Percentiles rank a stretch among this genome's conserved stretches.
These are phyloP conservation scores for Pilophorus perplexus DNA, from an alignment of 2,888 invertebrate genomes.

Conservation along the genomic window DNA sequence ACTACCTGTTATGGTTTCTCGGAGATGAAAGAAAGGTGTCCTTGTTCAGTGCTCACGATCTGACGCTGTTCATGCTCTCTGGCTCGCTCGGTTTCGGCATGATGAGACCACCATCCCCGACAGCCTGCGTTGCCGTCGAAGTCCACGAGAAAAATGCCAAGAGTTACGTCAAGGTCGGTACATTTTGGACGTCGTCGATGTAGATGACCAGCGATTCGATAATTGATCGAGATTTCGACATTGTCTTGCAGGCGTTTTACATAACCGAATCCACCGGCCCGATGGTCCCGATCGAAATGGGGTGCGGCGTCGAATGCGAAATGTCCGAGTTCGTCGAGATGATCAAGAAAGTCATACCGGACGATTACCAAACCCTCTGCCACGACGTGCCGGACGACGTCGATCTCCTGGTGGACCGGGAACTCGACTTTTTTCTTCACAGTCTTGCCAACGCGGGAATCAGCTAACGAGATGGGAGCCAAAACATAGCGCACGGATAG, in stretches of 20 bases:
- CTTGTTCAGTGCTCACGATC: slow-evolving; percentile 28
- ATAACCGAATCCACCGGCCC: not conserved
- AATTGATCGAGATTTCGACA: too few relatives aligned
- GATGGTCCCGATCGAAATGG: not conserved
- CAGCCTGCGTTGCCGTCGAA: slow-evolving; percentile 20
- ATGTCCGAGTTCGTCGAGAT: not conserved
- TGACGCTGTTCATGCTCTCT: slow-evolving; percentile 1
- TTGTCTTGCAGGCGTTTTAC: slow-evolving; percentile 36
- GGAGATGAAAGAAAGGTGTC: not conserved
- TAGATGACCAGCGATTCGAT: too few relatives aligned
- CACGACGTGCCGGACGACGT: not conserved
- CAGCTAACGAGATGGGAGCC: too few relatives aligned
- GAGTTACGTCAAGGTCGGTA: not conserved
- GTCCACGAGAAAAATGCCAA: slow-evolving; percentile 8
- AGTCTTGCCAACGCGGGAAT: too few relatives aligned
- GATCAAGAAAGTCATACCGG: not conserved
- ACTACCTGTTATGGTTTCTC: slow-evolving; percentile 2
- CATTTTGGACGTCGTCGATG: not conserved
- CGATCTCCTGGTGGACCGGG: too few relatives aligned
- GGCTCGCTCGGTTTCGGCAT: not conserved
- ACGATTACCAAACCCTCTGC: slow-evolving; percentile 19
- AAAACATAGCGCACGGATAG: too few relatives aligned
- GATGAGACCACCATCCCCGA: not conserved
- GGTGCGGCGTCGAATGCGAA: not conserved
- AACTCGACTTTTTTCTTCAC: not conserved